phyloP scores from a whole-genome alignment of 2,113 vertebrate species.

The Microtus montanus region DNA sequence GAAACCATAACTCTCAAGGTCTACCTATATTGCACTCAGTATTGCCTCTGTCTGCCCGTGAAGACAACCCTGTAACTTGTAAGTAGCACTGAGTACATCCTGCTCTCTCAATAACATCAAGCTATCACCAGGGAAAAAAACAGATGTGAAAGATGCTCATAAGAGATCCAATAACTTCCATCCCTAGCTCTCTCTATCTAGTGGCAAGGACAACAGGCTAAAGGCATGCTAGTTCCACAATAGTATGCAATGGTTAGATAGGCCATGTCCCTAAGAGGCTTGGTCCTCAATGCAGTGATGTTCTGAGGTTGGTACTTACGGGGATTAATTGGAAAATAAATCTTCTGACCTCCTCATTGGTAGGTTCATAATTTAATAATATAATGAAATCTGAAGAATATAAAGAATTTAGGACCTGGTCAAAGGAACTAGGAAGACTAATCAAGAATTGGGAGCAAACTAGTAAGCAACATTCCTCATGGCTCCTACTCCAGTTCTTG shows the following conservation, averaged over 20 bases:
- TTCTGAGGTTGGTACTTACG: background rate
- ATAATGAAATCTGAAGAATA: background rate
- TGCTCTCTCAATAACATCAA: background rate
- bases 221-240: background rate
- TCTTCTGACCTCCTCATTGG: background rate
- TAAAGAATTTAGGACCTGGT: background rate
- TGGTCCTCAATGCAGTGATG: background rate
- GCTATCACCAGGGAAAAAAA: background rate
- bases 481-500: too few species aligned
- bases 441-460: too few species aligned
- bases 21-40: background rate
- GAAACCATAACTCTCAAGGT: background rate
- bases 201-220: background rate
- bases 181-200: background rate
- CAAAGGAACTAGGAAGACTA: background rate
- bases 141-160: background rate
- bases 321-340: background rate
- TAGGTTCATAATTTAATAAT: background rate
- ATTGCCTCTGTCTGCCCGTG: background rate
- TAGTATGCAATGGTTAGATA: background rate
- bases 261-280: too few species aligned
- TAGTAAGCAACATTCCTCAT: too few species aligned
- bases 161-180: background rate
- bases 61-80: background rate
- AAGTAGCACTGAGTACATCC: background rate